These are phyloP conservation scores for Triplophysa rosa DNA, from an alignment of 2,113 vertebrate species.

Conservation along the genomic window DNA sequence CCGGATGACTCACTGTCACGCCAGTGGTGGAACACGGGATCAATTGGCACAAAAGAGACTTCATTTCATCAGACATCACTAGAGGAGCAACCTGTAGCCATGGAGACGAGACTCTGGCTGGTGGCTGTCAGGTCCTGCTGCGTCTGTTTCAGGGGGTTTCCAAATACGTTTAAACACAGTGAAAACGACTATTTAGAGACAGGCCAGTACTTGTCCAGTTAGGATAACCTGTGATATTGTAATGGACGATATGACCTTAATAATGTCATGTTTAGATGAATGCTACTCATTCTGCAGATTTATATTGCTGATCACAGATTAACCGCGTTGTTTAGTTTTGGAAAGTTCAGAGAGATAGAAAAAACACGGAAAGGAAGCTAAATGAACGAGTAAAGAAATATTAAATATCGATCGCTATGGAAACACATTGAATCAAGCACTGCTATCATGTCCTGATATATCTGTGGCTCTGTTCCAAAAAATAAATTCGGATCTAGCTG, in stretches of 20 bases:
- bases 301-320: slow-evolving; percentile 1
- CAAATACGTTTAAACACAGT: slow-evolving; percentile 1
- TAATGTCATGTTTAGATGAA: not conserved
- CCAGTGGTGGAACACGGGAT: slow-evolving; percentile 36
- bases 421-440: not conserved
- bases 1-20: slow-evolving; percentile 32
- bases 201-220: no score
- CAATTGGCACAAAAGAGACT: slow-evolving; percentile 46
- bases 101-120: slow-evolving; percentile 38
- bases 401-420: slow-evolving; percentile 18
- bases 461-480: no score
- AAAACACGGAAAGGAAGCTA: no score
- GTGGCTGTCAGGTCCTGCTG: slow-evolving; percentile 34
- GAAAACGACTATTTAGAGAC: not conserved
- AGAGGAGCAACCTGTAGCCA: slow-evolving; percentile 44
- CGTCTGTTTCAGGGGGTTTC: slow-evolving; percentile 3
- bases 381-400: no score
- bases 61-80: slow-evolving; percentile 42
- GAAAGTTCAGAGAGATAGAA: not conserved
- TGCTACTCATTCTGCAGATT: slow-evolving; percentile 7
- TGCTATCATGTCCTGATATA: not conserved
- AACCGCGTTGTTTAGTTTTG: not conserved
- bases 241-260: not conserved
- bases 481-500: no score
- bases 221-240: no score